Evolutionary conservation across 2,888 invertebrate species (phyloP).

Genomic region (Chloromyia formosa): DNA sequence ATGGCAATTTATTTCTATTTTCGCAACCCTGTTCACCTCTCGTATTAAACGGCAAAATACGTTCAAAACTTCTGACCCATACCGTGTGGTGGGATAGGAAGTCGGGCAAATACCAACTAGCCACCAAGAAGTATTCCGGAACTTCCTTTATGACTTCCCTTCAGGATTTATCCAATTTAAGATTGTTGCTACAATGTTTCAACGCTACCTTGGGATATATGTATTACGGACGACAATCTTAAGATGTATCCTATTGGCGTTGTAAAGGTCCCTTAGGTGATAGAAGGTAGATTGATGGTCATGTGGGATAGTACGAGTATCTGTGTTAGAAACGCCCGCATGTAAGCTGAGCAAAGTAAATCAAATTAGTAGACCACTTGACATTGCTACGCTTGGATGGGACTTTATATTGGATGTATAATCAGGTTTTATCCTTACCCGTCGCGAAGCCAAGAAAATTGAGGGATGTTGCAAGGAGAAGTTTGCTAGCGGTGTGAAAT

Average conservation of each 20-base stretch:
- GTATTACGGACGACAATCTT: conserved; percentile 13
- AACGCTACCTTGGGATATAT: conserved; percentile 16
- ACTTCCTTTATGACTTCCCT: neutral
- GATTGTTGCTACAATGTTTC: conserved; percentile 8
- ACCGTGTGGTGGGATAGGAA: neutral
- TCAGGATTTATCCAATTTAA: neutral
- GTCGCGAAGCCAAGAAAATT: too few relatives aligned
- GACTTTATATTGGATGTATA: conserved; percentile 4
- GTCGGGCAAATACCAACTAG: neutral
- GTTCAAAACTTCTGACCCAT: neutral
- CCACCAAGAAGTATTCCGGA: neutral
- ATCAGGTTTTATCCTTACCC: neutral
- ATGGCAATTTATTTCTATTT: conserved; percentile 10
- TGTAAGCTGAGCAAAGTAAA: neutral
- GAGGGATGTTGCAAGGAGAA: too few relatives aligned
- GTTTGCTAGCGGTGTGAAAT: too few relatives aligned
- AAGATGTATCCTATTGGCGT: neutral
- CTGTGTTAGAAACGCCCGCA: neutral
- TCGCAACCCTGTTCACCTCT: neutral
- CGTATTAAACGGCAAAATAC: too few relatives aligned
- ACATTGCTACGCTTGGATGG: conserved; percentile 1
- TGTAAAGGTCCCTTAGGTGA: neutral
- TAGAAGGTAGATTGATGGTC: neutral
- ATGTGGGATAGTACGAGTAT: neutral
- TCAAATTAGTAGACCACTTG: conserved; percentile 39